phyloP scores from a whole-genome alignment of 1,140 invertebrate species.

The Acromyrmex echinatior region DNA sequence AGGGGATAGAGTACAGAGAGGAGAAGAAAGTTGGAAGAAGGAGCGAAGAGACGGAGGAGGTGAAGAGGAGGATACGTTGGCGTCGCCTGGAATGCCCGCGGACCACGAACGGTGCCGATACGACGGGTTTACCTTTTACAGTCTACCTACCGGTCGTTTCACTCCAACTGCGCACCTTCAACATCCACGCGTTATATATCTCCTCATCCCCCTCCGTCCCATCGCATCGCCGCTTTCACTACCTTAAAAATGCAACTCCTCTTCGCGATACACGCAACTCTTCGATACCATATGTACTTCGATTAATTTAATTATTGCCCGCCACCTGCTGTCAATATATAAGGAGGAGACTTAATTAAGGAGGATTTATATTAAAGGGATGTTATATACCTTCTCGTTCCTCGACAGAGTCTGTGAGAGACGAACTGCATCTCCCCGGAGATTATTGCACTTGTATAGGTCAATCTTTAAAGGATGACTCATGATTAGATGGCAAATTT shows the following conservation, averaged over 20 bases:
- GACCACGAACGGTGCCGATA: constrained; percentile 83
- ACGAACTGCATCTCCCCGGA: constrained; percentile 20
- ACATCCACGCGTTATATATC: constrained; percentile 61
- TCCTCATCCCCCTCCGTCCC: constrained; percentile 16
- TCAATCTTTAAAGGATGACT: constrained; percentile 31
- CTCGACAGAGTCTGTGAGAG: background rate
- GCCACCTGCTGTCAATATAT: constrained; percentile 41
- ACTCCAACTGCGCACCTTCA: constrained; percentile 73
- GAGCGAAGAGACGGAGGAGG: constrained; percentile 72
- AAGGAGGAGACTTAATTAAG: constrained; percentile 39
- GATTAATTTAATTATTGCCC: constrained; percentile 58
- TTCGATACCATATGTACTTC: constrained; percentile 21
- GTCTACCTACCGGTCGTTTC: constrained; percentile 83
- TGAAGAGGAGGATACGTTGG: constrained; percentile 81
- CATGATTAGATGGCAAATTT: constrained; percentile 13
- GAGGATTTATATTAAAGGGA: constrained; percentile 43
- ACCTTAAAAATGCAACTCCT: constrained; percentile 41
- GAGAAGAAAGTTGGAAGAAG: constrained; percentile 52
- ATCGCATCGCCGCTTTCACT: constrained; percentile 30
- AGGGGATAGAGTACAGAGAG: constrained; percentile 60
- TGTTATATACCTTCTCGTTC: constrained; percentile 43
- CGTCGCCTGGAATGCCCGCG: constrained; percentile 83
- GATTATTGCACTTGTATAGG: constrained; percentile 17
- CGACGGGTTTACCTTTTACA: constrained; percentile 84
- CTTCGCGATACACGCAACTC: constrained; percentile 33